Conservation (phyloP, 2,888 invertebrate genomes). For the Drosophila koepferae region DNA sequence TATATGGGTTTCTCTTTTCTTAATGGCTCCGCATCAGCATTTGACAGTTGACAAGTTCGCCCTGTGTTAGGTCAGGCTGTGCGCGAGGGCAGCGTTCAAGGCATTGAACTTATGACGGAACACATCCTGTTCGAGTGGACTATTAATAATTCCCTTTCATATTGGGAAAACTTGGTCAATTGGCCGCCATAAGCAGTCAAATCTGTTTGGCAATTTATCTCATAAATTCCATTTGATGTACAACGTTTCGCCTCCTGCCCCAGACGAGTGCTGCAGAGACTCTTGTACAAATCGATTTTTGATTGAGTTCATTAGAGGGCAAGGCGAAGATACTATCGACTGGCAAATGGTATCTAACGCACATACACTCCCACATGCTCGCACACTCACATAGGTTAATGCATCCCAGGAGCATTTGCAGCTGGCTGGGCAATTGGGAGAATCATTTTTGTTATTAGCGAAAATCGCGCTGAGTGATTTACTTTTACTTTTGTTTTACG, state of each 20-base stretch:
- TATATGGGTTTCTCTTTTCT: conserved; percentile 73
- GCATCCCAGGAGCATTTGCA: conserved; percentile 75
- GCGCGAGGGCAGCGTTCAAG: conserved; percentile 28
- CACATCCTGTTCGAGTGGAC: conserved; percentile 28
- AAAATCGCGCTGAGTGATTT: conserved; percentile 82
- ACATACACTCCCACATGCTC: conserved; percentile 30
- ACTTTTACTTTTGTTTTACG: conserved; percentile 76
- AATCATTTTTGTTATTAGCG: conserved; percentile 83
- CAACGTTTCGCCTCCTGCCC: background rate
- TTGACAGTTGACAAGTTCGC: conserved; percentile 82
- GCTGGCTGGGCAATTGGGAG: conserved; percentile 56
- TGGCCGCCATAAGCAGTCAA: conserved; percentile 46
- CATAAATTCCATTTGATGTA: conserved; percentile 82
- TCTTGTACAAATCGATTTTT: conserved; percentile 83
- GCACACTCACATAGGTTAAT: conserved; percentile 59
- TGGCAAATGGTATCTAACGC: conserved; percentile 17
- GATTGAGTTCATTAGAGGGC: conserved; percentile 83
- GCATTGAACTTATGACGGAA: conserved; percentile 67
- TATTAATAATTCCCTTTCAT: conserved; percentile 83
- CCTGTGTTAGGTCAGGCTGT: conserved; percentile 50
- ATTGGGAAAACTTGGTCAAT: conserved; percentile 46
- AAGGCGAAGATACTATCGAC: conserved; percentile 51
- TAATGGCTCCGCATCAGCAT: conserved; percentile 77
- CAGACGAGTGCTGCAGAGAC: conserved; percentile 12
- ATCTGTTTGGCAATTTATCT: conserved; percentile 74